Evolutionary conservation across 1,140 invertebrate species (phyloP).

Genomic region (Berghia stephanieae): DNA sequence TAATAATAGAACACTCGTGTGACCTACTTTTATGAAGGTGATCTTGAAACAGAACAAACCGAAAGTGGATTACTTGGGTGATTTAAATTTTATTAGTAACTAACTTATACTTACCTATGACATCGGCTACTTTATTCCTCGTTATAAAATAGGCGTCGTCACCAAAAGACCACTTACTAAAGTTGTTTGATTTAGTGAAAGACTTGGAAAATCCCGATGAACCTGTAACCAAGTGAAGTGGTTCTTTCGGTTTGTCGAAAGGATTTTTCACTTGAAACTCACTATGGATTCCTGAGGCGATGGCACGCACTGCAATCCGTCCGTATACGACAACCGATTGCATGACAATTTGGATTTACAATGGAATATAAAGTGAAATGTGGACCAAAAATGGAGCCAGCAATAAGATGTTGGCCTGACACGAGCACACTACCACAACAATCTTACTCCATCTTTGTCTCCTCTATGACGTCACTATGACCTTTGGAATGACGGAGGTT

Average conservation of each 20-base stretch:
- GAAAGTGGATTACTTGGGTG: too few relatives aligned
- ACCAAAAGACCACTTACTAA: slow-evolving; percentile 87
- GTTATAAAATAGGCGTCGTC: slow-evolving; percentile 97
- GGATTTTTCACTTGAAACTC: slow-evolving; percentile 55
- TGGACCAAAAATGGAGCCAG: slow-evolving; percentile 20
- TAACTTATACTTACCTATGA: slow-evolving; percentile 80
- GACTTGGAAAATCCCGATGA: slow-evolving; percentile 63
- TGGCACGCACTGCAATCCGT: slow-evolving; percentile 55
- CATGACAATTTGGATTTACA: slow-evolving; percentile 44
- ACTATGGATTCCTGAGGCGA: slow-evolving; percentile 57
- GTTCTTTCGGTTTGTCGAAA: slow-evolving; percentile 42
- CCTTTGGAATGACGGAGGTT: slow-evolving; percentile 37
- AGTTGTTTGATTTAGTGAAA: slow-evolving; percentile 71
- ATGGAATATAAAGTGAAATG: slow-evolving; percentile 13
- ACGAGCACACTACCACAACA: slow-evolving; percentile 28
- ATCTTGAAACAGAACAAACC: too few relatives aligned
- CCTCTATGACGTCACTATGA: slow-evolving; percentile 49
- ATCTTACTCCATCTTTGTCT: slow-evolving; percentile 48
- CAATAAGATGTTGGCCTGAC: background rate
- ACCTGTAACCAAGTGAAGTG: slow-evolving; percentile 61
- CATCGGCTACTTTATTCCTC: slow-evolving; percentile 85
- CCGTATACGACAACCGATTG: slow-evolving; percentile 55
- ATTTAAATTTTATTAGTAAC: too few relatives aligned
- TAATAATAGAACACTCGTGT: too few relatives aligned
- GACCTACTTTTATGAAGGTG: too few relatives aligned